Percentiles rank a stretch among this genome's conserved stretches.
These are phyloP conservation scores for Melanerpes formicivorus DNA, from an alignment of 2,113 vertebrate genomes.

Conservation along the genomic window DNA sequence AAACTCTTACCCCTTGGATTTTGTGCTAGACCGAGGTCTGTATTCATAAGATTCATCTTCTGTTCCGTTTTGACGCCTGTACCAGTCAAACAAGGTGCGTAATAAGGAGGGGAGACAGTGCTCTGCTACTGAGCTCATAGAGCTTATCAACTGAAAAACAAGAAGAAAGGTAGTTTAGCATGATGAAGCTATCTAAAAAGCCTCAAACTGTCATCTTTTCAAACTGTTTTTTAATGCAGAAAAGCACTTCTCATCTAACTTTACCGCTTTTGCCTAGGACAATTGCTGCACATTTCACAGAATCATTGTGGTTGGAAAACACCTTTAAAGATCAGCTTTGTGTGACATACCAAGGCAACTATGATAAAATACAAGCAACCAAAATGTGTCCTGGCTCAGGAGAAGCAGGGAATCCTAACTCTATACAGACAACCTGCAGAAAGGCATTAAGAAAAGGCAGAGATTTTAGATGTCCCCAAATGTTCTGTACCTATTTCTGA, in stretches of 20 bases:
- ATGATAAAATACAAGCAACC: background rate
- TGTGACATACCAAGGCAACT: background rate
- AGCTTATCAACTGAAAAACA: conserved; percentile 95
- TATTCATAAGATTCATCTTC: conserved; percentile 98
- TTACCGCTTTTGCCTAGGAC: background rate
- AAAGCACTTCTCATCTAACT: background rate
- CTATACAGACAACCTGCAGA: rapidly evolving
- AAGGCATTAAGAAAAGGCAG: background rate
- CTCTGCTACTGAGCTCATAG: conserved; percentile 99
- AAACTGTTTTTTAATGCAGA: background rate
- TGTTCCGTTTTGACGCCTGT: conserved; percentile 93
- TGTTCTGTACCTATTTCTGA: rapidly evolving
- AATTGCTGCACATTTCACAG: background rate
- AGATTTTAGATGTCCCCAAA: background rate
- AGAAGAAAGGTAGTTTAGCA: background rate
- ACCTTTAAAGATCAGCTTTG: background rate
- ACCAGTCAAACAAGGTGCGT: conserved; percentile 99
- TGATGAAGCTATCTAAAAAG: background rate
- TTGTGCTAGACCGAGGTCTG: conserved; percentile 94
- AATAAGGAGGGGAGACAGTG: conserved; percentile 99
- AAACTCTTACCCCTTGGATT: conserved; percentile 91
- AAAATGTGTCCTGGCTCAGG: background rate
- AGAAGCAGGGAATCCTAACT: background rate
- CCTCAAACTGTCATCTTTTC: background rate
- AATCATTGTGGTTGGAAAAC: background rate